Evolutionary conservation across 2,113 vertebrate species (phyloP).

Genomic region (Centropus unirufus): DNA sequence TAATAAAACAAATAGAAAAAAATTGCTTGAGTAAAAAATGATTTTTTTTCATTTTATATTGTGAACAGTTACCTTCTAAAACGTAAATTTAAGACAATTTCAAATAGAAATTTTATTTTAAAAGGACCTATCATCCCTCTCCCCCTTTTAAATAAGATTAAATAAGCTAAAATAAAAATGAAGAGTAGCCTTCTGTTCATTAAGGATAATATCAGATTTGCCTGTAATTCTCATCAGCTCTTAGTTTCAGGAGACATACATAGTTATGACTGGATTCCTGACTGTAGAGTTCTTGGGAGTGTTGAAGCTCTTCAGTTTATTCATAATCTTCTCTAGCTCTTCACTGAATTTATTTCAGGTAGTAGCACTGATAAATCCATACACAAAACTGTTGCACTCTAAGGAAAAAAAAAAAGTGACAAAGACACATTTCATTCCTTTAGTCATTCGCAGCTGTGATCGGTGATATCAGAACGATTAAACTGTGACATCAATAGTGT

Average conservation of each 20-base stretch:
- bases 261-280: not conserved
- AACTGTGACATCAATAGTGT: not conserved
- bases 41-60: not conserved
- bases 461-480: not conserved
- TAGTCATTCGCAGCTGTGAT: not conserved
- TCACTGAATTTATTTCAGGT: not conserved
- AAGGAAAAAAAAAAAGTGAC: too few species aligned
- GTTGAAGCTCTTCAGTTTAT: not conserved
- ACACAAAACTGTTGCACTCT: not conserved
- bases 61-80: not conserved
- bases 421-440: not conserved
- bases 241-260: not conserved
- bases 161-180: not conserved
- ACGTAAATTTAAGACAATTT: not conserved
- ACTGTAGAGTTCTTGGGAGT: not conserved
- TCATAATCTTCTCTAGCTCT: not conserved
- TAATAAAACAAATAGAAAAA: not conserved
- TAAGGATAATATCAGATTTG: not conserved
- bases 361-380: not conserved
- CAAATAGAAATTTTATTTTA: not conserved
- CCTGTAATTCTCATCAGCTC: not conserved
- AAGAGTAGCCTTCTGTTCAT: not conserved
- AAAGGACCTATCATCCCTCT: fast-evolving
- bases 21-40: not conserved
- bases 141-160: too few species aligned